Percentiles rank a stretch among this genome's conserved stretches.
These are phyloP conservation scores for Cotesia vestalis DNA, from an alignment of 1,140 invertebrate species.

Conservation along the genomic window DNA sequence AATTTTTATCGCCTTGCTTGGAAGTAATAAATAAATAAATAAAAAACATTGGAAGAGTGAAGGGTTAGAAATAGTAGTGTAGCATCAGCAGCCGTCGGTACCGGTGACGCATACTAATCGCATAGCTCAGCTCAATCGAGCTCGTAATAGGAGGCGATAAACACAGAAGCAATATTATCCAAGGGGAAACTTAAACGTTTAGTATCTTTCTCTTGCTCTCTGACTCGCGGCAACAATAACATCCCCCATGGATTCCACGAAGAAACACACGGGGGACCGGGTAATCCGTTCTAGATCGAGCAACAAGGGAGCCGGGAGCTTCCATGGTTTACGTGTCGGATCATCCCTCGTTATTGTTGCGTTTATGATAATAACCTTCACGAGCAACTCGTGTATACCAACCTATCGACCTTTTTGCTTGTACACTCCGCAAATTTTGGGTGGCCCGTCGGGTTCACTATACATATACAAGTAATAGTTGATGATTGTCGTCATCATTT, in stretches of 20 bases:
- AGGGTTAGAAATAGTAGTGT: constrained; percentile 23
- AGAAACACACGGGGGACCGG: constrained; percentile 46
- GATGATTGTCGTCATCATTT: too few relatives aligned
- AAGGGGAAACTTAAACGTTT: constrained; percentile 41
- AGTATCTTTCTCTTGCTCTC: constrained; percentile 28
- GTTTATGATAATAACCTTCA: constrained; percentile 64
- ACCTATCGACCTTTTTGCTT: neutral
- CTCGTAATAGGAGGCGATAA: constrained; percentile 61
- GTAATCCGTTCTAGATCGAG: constrained; percentile 53
- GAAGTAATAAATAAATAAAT: constrained; percentile 24
- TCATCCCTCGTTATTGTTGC: constrained; percentile 67
- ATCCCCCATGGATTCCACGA: constrained; percentile 54
- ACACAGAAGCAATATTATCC: constrained; percentile 57
- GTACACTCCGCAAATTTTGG: constrained; percentile 2
- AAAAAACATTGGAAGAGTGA: constrained; percentile 46
- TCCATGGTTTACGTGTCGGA: constrained; percentile 62
- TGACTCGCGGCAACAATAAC: constrained; percentile 61
- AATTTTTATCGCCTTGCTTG: too few relatives aligned
- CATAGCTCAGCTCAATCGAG: constrained; percentile 59
- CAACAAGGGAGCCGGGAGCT: constrained; percentile 39
- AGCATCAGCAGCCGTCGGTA: constrained; percentile 28
- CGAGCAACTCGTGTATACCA: constrained; percentile 16
- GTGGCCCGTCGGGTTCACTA: neutral
- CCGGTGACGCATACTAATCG: constrained; percentile 62
- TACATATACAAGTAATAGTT: too few relatives aligned